These are phyloP conservation scores for Montifringilla adamsi DNA, from an alignment of 2,113 vertebrate genomes.

Conservation along the genomic window DNA sequence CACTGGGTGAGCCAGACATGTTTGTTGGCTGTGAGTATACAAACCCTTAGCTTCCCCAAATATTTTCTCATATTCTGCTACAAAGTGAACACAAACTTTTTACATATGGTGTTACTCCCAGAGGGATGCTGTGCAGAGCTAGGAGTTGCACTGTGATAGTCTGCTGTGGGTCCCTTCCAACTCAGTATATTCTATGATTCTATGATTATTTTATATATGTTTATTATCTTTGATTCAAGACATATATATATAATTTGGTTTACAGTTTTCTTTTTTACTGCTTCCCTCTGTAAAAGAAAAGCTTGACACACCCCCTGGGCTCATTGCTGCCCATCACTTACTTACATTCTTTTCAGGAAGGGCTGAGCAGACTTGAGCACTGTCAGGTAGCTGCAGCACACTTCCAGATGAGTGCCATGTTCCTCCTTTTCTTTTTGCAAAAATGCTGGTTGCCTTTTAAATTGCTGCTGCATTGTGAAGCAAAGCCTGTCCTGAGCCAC, in stretches of 20 bases:
- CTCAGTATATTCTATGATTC: background rate
- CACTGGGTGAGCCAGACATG: fast-evolving
- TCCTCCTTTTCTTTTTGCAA: background rate
- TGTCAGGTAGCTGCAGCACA: background rate
- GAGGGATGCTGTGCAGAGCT: background rate
- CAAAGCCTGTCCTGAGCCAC: background rate
- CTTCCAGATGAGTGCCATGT: background rate
- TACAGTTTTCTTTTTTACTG: background rate
- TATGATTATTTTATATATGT: background rate
- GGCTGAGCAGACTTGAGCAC: background rate
- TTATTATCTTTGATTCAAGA: background rate
- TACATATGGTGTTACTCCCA: background rate
- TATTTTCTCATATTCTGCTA: background rate
- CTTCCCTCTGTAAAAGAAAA: background rate
- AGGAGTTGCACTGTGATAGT: background rate
- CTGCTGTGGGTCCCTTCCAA: background rate
- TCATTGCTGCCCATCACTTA: background rate
- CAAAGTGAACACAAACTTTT: background rate
- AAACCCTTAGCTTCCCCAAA: background rate
- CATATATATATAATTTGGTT: background rate
- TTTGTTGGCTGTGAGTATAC: background rate
- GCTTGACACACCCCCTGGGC: background rate
- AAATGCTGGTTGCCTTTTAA: background rate
- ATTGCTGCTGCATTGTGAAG: background rate
- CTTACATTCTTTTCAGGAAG: background rate